phyloP scores from a whole-genome alignment of 2,113 vertebrate species.

The Spea multiplicata region DNA sequence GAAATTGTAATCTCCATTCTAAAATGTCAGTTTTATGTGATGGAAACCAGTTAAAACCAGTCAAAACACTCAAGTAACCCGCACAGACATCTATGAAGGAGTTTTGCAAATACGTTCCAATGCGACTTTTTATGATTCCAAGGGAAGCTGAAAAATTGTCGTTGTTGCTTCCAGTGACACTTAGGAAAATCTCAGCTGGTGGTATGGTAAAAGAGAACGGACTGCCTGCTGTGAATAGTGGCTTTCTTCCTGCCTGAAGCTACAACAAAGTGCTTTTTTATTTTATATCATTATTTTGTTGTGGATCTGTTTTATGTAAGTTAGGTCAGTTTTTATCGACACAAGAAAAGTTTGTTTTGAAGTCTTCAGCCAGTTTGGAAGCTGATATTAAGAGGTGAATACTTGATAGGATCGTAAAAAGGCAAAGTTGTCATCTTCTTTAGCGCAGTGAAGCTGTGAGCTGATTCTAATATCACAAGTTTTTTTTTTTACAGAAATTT shows the following conservation, averaged over 20 bases:
- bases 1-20: too few relatives aligned
- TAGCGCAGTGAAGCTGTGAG: too few relatives aligned
- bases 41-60: too few relatives aligned
- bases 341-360: not conserved
- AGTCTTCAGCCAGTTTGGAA: not conserved
- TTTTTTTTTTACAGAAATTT: too few relatives aligned
- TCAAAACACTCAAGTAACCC: too few relatives aligned
- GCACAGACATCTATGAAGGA: not conserved
- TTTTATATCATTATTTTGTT: not conserved
- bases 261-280: conserved; percentile 12
- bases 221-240: conserved; percentile 23
- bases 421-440: too few relatives aligned
- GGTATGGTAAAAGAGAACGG: conserved; percentile 3
- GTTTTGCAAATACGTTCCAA: not conserved
- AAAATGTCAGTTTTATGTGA: too few relatives aligned
- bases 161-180: not conserved
- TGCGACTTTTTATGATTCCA: not conserved
- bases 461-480: too few relatives aligned
- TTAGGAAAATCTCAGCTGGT: conserved; percentile 30
- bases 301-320: conserved; percentile 18
- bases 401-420: too few relatives aligned
- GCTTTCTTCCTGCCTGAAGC: conserved; percentile 7
- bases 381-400: not conserved
- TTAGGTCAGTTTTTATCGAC: not conserved
- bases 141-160: not conserved